Evolutionary conservation across 2,888 invertebrate species (phyloP).

Genomic region (Lucinisca nassula): DNA sequence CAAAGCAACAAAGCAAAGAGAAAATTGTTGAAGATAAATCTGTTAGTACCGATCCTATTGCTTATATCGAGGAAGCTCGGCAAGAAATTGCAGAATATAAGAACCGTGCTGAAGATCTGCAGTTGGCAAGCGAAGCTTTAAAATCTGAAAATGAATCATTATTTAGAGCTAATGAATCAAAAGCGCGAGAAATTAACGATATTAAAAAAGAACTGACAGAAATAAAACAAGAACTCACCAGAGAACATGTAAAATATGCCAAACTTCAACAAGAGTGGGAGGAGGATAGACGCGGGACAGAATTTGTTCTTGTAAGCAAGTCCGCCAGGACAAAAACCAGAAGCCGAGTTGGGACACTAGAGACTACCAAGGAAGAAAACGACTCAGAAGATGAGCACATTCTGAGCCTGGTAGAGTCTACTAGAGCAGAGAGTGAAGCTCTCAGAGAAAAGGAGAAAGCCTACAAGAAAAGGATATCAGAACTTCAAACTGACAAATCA

Average conservation of each 20-base stretch:
- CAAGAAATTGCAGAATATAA: slow-evolving; percentile 50
- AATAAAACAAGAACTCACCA: slow-evolving; percentile 50
- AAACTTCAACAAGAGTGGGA: slow-evolving; percentile 64
- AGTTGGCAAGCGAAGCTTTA: slow-evolving; percentile 64
- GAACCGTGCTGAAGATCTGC: slow-evolving; percentile 48
- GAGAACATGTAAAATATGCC: slow-evolving; percentile 46
- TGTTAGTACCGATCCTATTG: slow-evolving; percentile 11
- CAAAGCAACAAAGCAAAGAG: slow-evolving; percentile 26
- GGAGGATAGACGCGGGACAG: slow-evolving; percentile 56
- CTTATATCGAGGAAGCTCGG: slow-evolving; percentile 56
- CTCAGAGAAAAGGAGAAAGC: slow-evolving; percentile 51
- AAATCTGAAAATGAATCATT: slow-evolving; percentile 70
- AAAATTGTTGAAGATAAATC: slow-evolving; percentile 46
- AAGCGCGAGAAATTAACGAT: slow-evolving; percentile 58
- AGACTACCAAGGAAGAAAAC: slow-evolving; percentile 41
- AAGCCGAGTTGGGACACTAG: neutral
- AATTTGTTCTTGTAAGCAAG: slow-evolving; percentile 69
- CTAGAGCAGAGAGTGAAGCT: slow-evolving; percentile 51
- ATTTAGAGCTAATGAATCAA: slow-evolving; percentile 68
- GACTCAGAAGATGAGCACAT: slow-evolving; percentile 69
- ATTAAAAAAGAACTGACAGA: slow-evolving; percentile 51
- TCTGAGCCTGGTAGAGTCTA: slow-evolving; percentile 55
- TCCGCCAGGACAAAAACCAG: slow-evolving; percentile 17
- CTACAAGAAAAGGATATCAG: slow-evolving; percentile 49
- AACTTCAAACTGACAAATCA: slow-evolving; percentile 63